Percentiles rank a stretch among this genome's conserved stretches.
phyloP scores from a whole-genome alignment of 2,888 invertebrate genomes.

The Dinocampus coccinellae region DNA sequence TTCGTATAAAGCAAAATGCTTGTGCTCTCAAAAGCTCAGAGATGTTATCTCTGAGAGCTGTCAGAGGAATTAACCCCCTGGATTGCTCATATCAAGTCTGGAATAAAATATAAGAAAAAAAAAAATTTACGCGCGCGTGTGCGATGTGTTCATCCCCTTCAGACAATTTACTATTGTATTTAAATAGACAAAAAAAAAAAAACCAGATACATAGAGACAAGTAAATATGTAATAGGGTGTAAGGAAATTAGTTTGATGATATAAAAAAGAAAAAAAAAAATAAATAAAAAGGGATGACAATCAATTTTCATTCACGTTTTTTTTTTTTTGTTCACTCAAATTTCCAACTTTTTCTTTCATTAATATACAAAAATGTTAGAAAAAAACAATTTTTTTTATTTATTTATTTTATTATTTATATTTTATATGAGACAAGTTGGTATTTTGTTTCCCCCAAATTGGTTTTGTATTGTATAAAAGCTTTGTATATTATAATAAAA shows the following conservation, averaged over 20 bases:
- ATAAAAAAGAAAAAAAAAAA: too few relatives aligned
- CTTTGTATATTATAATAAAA: slow-evolving; percentile 35
- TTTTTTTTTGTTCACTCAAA: too few relatives aligned
- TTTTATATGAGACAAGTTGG: too few relatives aligned
- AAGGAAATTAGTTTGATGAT: too few relatives aligned
- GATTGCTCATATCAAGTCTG: slow-evolving; percentile 62
- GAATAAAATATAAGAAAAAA: background rate
- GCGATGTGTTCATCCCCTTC: slow-evolving; percentile 41
- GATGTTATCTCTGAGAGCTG: slow-evolving; percentile 61
- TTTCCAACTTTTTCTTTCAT: too few relatives aligned
- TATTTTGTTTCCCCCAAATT: slow-evolving; percentile 12
- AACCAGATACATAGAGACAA: too few relatives aligned
- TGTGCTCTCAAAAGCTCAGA: slow-evolving; percentile 46
- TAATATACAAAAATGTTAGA: background rate
- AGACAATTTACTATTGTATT: slow-evolving; percentile 19
- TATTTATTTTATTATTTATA: background rate
- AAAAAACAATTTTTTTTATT: background rate
- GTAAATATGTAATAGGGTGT: background rate
- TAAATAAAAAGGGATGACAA: too few relatives aligned
- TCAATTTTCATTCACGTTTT: too few relatives aligned
- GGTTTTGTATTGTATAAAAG: slow-evolving; percentile 21
- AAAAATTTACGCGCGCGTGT: background rate
- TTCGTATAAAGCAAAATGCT: slow-evolving; percentile 53
- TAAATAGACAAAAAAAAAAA: background rate
- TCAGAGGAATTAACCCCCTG: slow-evolving; percentile 52